phyloP scores from a whole-genome alignment of 2,888 invertebrate genomes.

The Drosophila paramelanica region DNA sequence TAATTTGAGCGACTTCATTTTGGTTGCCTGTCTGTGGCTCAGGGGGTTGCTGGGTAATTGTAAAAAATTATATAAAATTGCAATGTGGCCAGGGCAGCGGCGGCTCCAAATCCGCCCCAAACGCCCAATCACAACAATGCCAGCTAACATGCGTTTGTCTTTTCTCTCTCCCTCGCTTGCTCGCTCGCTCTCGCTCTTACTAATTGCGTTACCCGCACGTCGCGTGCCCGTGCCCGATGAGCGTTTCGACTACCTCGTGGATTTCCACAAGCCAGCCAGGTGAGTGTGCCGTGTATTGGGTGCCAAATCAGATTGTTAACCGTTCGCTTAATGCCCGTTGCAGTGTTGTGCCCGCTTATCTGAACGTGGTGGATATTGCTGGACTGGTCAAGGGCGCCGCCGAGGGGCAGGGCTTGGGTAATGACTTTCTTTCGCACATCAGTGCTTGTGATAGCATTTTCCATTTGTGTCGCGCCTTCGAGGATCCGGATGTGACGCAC shows the following conservation, averaged over 20 bases:
- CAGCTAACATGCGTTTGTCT: constrained; percentile 56
- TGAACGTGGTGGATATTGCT: constrained; percentile 99
- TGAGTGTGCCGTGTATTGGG: constrained; percentile 84
- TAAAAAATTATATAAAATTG: constrained; percentile 84
- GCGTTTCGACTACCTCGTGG: constrained; percentile 96
- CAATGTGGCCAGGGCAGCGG: constrained; percentile 49
- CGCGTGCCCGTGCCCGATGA: constrained; percentile 99
- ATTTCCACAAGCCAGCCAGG: constrained; percentile 97
- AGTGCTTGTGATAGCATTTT: constrained; percentile 99
- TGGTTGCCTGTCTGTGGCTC: constrained; percentile 55
- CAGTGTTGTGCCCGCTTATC: constrained; percentile 98
- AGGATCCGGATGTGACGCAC: constrained; percentile 98
- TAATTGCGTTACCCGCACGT: constrained; percentile 87
- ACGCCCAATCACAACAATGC: constrained; percentile 24
- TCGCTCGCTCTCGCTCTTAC: constrained; percentile 1
- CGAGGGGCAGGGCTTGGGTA: constrained; percentile 96
- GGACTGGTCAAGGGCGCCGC: constrained; percentile 99
- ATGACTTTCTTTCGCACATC: constrained; percentile 99
- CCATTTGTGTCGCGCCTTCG: constrained; percentile 98
- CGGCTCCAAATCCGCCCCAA: constrained; percentile 18
- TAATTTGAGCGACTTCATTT: constrained; percentile 82
- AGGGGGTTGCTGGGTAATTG: constrained; percentile 59
- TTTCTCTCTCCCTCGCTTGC: constrained; percentile 4
- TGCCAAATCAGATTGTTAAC: constrained; percentile 26
- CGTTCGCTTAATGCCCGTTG: neutral